Evolutionary conservation across 2,888 invertebrate species (phyloP).

Genomic region (Arrhopalites spinosus): DNA sequence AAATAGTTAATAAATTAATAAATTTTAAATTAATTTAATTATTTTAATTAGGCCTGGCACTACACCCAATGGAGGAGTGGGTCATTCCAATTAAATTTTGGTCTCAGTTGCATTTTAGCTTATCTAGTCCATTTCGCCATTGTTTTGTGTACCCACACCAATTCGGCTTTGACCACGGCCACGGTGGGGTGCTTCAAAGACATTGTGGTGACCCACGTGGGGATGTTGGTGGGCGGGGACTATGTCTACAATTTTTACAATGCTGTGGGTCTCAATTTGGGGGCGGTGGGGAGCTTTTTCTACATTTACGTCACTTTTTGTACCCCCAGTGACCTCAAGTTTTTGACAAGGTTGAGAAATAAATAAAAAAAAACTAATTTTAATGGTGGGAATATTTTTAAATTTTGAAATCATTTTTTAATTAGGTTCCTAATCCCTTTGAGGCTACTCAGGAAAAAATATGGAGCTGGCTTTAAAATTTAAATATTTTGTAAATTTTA

Average conservation of each 20-base stretch:
- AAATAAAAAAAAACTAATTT: too few relatives aligned
- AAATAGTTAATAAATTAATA: conserved; percentile 59
- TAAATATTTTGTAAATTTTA: too few relatives aligned
- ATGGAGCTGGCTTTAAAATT: too few relatives aligned
- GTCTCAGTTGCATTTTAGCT: conserved; percentile 93
- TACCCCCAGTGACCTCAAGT: too few relatives aligned
- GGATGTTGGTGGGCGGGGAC: conserved; percentile 98
- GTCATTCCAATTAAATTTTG: conserved; percentile 78
- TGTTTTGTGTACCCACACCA: conserved; percentile 91
- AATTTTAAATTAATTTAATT: conserved; percentile 62
- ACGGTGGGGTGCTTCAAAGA: conserved; percentile 98
- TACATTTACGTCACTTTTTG: too few relatives aligned
- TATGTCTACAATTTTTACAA: conserved; percentile 93
- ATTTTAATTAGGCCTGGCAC: conserved; percentile 62
- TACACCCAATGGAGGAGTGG: conserved; percentile 77
- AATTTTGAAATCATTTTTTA: too few relatives aligned
- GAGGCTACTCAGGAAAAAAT: too few relatives aligned
- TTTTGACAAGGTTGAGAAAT: too few relatives aligned
- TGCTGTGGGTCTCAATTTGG: conserved; percentile 59
- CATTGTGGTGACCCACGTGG: conserved; percentile 93
- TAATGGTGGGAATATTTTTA: too few relatives aligned
- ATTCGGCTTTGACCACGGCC: conserved; percentile 96
- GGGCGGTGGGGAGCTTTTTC: too few relatives aligned
- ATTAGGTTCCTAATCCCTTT: too few relatives aligned
- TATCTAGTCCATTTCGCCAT: conserved; percentile 94